Percentiles rank a stretch among this genome's conserved stretches.
Conservation (phyloP, 2,888 invertebrate species). For the Eupithecia dodoneata region DNA sequence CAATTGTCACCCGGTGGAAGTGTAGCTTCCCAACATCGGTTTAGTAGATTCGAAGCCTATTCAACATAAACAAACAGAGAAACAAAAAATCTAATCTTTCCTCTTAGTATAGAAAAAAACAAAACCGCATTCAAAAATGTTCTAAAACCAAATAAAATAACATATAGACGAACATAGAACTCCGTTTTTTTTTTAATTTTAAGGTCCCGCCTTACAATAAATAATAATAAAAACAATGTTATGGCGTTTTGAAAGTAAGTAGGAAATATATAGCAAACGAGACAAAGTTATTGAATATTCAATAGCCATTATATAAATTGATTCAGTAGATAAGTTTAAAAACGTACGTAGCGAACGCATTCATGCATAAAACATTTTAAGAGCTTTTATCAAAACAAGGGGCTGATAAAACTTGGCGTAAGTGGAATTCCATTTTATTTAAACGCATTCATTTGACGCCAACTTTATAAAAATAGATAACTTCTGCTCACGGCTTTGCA, state of each 20-base stretch:
- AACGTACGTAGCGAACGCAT: background rate
- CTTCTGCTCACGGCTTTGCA: background rate
- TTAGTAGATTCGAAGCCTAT: too few relatives aligned
- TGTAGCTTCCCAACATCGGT: too few relatives aligned
- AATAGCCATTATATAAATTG: constrained; percentile 12
- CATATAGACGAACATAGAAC: too few relatives aligned
- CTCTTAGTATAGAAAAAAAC: too few relatives aligned
- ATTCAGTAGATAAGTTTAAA: constrained; percentile 3
- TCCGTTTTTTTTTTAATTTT: too few relatives aligned
- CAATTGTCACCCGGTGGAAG: too few relatives aligned
- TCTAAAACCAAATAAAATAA: too few relatives aligned
- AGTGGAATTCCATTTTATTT: background rate
- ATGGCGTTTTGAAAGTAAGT: background rate
- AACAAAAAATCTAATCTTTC: too few relatives aligned
- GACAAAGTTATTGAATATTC: constrained; percentile 3
- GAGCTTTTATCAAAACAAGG: constrained; percentile 3
- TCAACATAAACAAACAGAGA: too few relatives aligned
- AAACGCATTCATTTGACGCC: background rate
- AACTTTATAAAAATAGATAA: background rate
- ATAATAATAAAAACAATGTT: background rate
- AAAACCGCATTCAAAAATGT: too few relatives aligned
- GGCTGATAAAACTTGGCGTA: background rate
- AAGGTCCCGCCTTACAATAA: too few relatives aligned
- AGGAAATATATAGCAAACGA: background rate
- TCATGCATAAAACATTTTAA: constrained; percentile 1